Evolutionary conservation across 2,113 vertebrate genomes (phyloP), one percentile per base, ranked within the genome.

Genomic region (Ophthalmolycus amberensis): DNA sequence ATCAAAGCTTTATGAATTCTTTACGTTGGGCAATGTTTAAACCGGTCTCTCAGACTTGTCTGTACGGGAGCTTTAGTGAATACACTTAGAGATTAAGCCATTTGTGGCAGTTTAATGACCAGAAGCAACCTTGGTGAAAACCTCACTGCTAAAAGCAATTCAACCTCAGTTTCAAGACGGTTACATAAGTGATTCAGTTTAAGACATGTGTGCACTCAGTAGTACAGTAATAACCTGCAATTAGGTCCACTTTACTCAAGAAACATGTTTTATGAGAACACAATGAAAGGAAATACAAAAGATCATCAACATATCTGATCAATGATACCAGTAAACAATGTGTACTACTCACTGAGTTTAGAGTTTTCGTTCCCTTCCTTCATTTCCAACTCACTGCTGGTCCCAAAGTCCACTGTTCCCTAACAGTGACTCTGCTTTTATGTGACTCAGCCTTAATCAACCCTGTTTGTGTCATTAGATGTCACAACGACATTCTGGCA

Each of bases 301-400:
- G 20, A 68, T 12, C 42, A 67, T 25, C 11, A 50, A 56, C n/a
- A 58, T 58, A 27, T 27, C 10, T 58, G 4, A 58, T 27, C 25
- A 67, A 25, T 60, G 66, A n/a, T 10, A 29, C 3, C 27, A 44
- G n/a, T 29, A 76, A 71, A 82, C 34, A 0, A 7, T 18, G 20
- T n/a, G 9, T 22, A 40, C 44, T 84, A 94, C 93, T 94, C 68
- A 94, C 92, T 81, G 72, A 93, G 88, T 37, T 16, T 82, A 60
- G 83, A 84, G 46, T 14, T 71, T 64, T 93, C 85, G 1, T 12
- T 67, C 60, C 4, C 46, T 75, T 12, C 48, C 58, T 68, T 62
- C 85, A 90, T 92, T 48, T 77, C 77, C 77, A 81, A 65, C 75
- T 48, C 59, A 82, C 52, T 56, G 25, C 64, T 11, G 40, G 22